Base-by-base conservation (phyloP, 2,113 vertebrate genomes). In the Sterrhoptilus dennistouni region DNA sequence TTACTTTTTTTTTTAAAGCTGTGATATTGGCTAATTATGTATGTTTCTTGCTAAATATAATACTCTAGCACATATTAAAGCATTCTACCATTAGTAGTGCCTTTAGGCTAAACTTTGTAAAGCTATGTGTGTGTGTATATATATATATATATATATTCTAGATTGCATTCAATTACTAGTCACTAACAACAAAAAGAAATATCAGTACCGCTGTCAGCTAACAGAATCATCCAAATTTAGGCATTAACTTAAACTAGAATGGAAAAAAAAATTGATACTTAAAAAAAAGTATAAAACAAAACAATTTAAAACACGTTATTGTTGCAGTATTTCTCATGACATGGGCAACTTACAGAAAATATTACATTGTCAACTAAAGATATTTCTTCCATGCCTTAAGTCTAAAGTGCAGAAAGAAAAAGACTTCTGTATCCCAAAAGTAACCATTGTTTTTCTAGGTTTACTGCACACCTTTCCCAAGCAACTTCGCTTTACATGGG, bases 1-100 rank as follows among this genome's bases (percentile, higher is more conserved):
- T 96, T 89, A 89, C 53, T 54, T 89, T 93, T 95, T 96, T 54
- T 89, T 93, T 98, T 97, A 90, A 96, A 98, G 98, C 98, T 98
- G 99, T 99, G 98, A 99, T 98, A 98, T 97, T 98, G 98, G 97
- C 96, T 98, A 98, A 96, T 98, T 97, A 97, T 98, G 97, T 97
- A 96, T 94, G 97, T 98, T 98, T 97, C 96, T 97, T 97, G 98
- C 98, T 99, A 98, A 98, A 98, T 99, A 98, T 98, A 98, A 97
- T 98, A 98, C 98, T 98, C 98, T 99, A 99, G 98, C 98, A 99
- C 97, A 98, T 98, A 98, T 98, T 98, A 99, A 99, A 99, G 98
- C 98, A 92, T 98, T 98, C 98, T 98, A 99, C 98, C 96, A 95
- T 98, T 98, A 98, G 97, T 98, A 97, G 98, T 98, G 97, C 96